phyloP scores from a whole-genome alignment of 2,888 invertebrate genomes.

The Lydus trimaculatus region DNA sequence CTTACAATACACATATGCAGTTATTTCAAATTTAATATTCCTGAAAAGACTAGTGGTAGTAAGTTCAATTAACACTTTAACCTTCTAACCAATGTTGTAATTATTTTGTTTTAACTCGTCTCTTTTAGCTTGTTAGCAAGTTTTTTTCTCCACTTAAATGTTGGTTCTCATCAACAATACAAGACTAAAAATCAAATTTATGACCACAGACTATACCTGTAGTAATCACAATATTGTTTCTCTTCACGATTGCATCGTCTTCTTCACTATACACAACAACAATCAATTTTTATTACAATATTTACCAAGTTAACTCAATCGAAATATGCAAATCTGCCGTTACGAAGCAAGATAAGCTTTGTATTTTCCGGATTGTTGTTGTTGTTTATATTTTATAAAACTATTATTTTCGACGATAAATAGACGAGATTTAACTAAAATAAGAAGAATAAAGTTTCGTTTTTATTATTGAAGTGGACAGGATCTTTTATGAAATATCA shows the following conservation, averaged over 20 bases:
- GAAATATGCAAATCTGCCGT: not conserved
- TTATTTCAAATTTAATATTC: not conserved
- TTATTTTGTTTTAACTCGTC: not conserved
- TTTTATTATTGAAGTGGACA: constrained; percentile 13
- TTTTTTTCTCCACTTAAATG: too few relatives aligned
- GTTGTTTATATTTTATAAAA: not conserved
- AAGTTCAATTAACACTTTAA: not conserved
- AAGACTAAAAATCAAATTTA: not conserved
- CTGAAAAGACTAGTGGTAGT: not conserved
- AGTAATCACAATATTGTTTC: not conserved
- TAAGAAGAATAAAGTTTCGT: not conserved
- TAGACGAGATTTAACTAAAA: not conserved
- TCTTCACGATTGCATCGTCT: not conserved
- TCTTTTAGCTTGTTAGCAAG: not conserved
- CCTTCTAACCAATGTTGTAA: not conserved
- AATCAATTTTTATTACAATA: not conserved
- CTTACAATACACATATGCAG: too few relatives aligned
- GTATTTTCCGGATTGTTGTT: not conserved
- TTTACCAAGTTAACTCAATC: not conserved
- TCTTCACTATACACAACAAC: not conserved
- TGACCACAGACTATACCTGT: not conserved
- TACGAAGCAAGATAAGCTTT: not conserved
- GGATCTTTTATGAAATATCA: constrained; percentile 45
- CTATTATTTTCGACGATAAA: not conserved
- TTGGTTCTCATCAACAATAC: constrained; percentile 1